Percentiles rank a stretch among this genome's conserved stretches.
Conservation (phyloP, 2,888 invertebrate genomes). For the Ormia ochracea region DNA sequence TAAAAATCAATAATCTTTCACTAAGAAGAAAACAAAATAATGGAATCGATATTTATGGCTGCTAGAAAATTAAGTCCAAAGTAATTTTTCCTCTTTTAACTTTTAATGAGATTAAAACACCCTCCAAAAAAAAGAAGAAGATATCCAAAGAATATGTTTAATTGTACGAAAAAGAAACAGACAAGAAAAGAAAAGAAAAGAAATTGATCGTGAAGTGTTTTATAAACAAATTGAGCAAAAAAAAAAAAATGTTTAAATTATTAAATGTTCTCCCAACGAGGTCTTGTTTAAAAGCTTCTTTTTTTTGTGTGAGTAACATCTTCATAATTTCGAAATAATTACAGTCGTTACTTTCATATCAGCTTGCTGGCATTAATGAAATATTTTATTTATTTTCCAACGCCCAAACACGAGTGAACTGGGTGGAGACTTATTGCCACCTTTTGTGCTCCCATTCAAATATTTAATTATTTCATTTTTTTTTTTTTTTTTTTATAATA, state of each 20-base stretch:
- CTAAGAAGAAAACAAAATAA: no score
- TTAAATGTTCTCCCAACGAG: not conserved
- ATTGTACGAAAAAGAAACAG: no score
- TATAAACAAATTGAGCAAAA: no score
- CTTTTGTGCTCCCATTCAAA: conserved; percentile 6
- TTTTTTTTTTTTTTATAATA: conserved; percentile 10
- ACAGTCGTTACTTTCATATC: not conserved
- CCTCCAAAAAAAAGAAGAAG: no score
- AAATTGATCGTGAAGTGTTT: no score
- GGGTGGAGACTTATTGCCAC: conserved; percentile 23
- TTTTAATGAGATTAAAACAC: no score
- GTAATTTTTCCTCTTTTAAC: no score
- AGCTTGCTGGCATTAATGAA: not conserved
- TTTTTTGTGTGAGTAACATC: conserved; percentile 25
- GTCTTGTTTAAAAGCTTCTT: conserved; percentile 22
- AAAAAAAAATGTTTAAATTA: not conserved
- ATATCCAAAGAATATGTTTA: no score
- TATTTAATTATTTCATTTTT: conserved; percentile 47
- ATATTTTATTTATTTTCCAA: not conserved
- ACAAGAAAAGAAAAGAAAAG: no score
- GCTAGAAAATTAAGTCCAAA: no score
- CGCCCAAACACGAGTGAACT: not conserved
- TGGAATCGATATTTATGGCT: no score
- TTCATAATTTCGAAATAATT: conserved; percentile 8
- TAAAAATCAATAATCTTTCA: no score